Percentiles rank a stretch among this genome's conserved stretches.
These are phyloP conservation scores for Urocitellus parryii DNA, from an alignment of 2,113 vertebrate genomes.

Conservation along the genomic window DNA sequence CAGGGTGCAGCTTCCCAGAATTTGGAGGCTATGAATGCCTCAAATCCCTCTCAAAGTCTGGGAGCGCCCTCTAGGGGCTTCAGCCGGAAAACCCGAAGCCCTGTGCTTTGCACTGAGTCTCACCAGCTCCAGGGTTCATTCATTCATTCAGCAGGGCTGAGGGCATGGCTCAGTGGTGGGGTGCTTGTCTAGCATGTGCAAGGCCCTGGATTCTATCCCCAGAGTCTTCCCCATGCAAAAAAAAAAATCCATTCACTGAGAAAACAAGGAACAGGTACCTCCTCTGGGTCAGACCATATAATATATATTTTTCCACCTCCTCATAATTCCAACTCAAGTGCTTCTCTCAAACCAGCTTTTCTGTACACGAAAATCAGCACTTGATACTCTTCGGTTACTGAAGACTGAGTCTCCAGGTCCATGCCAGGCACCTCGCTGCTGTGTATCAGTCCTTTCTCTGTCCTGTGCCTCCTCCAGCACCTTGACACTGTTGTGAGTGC, in stretches of 20 bases:
- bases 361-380: not conserved
- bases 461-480: not conserved
- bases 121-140: not conserved
- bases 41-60: slow-evolving; percentile 41
- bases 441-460: not conserved
- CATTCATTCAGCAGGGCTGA: not conserved
- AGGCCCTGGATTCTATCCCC: too few relatives aligned
- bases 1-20: not conserved
- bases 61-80: slow-evolving; percentile 68
- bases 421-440: not conserved
- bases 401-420: not conserved
- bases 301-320: not conserved
- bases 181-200: too few relatives aligned
- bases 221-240: not conserved
- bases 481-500: not conserved
- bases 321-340: too few relatives aligned
- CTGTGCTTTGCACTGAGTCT: not conserved
- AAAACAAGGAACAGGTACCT: not conserved
- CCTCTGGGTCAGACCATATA: not conserved
- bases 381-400: not conserved
- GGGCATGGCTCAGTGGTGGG: not conserved
- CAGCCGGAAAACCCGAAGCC: not conserved
- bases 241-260: not conserved
- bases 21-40: not conserved
- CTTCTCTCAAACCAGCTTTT: not conserved